Evolutionary conservation across 2,888 invertebrate species (phyloP), one percentile per base, ranked within the genome.

Genomic region (Drosophila mulleri): DNA sequence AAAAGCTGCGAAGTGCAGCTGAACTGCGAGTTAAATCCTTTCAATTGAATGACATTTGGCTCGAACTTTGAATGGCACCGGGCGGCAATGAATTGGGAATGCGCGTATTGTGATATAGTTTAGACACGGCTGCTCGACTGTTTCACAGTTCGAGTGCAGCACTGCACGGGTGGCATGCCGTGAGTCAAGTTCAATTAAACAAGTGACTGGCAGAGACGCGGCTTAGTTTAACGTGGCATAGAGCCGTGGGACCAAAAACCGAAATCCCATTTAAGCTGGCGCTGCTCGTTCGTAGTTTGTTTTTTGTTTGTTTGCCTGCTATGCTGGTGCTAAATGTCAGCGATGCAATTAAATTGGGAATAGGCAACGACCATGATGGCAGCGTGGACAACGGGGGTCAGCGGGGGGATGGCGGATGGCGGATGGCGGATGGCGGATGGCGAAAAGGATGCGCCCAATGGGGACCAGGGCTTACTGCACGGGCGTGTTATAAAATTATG

Each of bases 311-410:
- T 35, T 57, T 69, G 52, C 45, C 76, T 67, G 61, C 59, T 73
- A 48, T 54, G 71, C 69, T 71, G 73, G 77, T 82, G 88, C 80
- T 87, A 83, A 87, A 77, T 87, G 88, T 88, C 83, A 86, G 88
- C 82, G 71, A 81, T 85, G 86, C 88, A 87, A 88, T 87, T 87
- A 88, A 88, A 88, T 77, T 85, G 81, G 82, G 76, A 82, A 82
- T 81, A 77, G 72, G 71, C 80, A 65, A 72, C 69, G 39, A 59
- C 26, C 67, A 64, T 47, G 63, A 63, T 63, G 61, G 37, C 42
- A 59, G 53, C 45, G 37, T 41, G 18, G 32, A 45, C 48, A 67
- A 48, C 56, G 32, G 42, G n/a, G 57, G 8, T 29, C 18, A 26
- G 4, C 8, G 29, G 7, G 7, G 29, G 29, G 29, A 1, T 47